Conservation (phyloP, 2,888 invertebrate genomes). For the Eupithecia inturbata region DNA sequence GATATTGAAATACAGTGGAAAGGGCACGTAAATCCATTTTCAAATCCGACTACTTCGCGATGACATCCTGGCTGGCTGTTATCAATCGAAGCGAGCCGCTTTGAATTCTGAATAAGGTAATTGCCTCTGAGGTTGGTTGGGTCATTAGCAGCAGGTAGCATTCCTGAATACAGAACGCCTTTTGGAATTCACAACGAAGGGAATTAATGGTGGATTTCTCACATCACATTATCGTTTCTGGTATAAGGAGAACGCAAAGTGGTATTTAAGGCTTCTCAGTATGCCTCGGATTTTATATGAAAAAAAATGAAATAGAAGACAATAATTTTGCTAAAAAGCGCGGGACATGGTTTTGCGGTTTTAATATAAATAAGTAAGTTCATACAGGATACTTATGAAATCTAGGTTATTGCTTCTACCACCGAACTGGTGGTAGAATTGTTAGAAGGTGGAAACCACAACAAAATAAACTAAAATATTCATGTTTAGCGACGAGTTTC, state of each 20-base stretch:
- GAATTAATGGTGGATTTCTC: conserved; percentile 12
- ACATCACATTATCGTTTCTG: conserved; percentile 4
- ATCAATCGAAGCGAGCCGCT: conserved; percentile 20
- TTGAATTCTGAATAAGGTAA: conserved; percentile 35
- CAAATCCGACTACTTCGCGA: conserved; percentile 7
- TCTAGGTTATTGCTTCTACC: no score
- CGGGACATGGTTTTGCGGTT: not conserved
- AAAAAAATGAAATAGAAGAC: not conserved
- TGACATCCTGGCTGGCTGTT: conserved; percentile 10
- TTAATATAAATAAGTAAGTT: not conserved
- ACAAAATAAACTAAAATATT: not conserved
- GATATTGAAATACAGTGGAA: conserved; percentile 7
- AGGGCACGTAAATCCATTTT: conserved; percentile 10
- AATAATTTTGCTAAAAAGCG: not conserved
- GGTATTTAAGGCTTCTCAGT: not conserved
- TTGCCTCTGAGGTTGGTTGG: conserved; percentile 30
- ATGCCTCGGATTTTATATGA: not conserved
- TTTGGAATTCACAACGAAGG: not conserved
- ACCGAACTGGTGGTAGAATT: no score
- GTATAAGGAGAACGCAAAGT: not conserved
- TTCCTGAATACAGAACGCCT: conserved; percentile 24
- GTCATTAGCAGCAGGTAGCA: conserved; percentile 33
- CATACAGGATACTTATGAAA: not conserved
- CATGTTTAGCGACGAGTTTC: no score
- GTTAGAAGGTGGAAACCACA: no score